phyloP scores from a whole-genome alignment of 1,140 invertebrate species.

The Leptinotarsa defecta region DNA sequence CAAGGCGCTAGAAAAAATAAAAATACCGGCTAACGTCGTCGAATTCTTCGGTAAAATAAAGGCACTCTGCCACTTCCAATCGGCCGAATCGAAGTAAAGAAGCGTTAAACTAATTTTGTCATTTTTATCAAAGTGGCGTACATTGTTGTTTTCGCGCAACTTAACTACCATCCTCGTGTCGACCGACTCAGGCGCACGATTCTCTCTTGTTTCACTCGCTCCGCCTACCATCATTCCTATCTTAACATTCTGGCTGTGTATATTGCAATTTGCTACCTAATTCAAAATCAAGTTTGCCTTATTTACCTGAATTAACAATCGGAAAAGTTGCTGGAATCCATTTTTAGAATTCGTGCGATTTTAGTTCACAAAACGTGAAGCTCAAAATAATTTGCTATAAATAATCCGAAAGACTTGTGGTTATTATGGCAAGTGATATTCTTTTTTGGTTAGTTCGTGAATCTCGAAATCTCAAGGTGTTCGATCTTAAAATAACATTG shows the following conservation, averaged over 20 bases:
- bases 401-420: slow-evolving; percentile 6
- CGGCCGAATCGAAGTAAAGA: too few species aligned
- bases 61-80: too few species aligned
- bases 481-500: slow-evolving; percentile 3
- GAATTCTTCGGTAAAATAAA: too few species aligned
- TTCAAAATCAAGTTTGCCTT: neutral
- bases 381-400: slow-evolving; percentile 7
- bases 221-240: slow-evolving; percentile 2
- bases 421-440: neutral
- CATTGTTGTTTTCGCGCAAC: neutral
- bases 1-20: too few species aligned
- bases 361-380: neutral
- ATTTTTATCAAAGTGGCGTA: neutral
- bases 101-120: neutral
- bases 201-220: neutral
- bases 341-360: neutral
- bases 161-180: neutral
- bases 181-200: slow-evolving; percentile 1
- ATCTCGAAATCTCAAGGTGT: neutral
- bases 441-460: slow-evolving; percentile 5
- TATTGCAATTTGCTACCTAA: slow-evolving; percentile 4
- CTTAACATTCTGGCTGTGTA: neutral
- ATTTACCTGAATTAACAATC: neutral
- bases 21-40: too few species aligned
- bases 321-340: slow-evolving; percentile 1